Percentiles rank a stretch among this genome's conserved stretches.
These are phyloP conservation scores for Trachelus troglodyta DNA, from an alignment of 2,888 invertebrate species.

Conservation along the genomic window DNA sequence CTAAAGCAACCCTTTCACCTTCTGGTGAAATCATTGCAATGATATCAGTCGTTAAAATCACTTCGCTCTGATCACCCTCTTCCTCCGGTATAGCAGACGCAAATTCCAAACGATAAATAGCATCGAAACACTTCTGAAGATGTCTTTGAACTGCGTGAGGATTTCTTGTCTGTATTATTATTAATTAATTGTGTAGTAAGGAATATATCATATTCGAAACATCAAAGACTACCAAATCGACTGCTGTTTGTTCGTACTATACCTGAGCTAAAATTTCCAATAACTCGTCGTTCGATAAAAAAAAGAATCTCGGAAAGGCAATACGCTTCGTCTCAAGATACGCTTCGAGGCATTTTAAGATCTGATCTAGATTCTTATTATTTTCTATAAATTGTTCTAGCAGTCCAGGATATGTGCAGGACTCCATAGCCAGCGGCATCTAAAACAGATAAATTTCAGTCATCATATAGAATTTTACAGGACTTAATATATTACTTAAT, in stretches of 20 bases:
- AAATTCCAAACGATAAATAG: constrained; percentile 82
- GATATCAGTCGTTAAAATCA: constrained; percentile 83
- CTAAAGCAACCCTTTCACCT: constrained; percentile 82
- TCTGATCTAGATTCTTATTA: constrained; percentile 85
- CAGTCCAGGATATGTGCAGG: constrained; percentile 79
- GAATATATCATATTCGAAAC: not conserved
- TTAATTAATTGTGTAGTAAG: not conserved
- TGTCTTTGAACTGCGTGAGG: constrained; percentile 92
- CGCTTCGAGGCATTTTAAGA: constrained; percentile 90
- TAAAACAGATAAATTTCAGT: constrained; percentile 43
- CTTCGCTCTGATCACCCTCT: constrained; percentile 65
- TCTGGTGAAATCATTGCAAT: constrained; percentile 92
- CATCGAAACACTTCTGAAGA: constrained; percentile 90
- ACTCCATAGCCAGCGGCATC: constrained; percentile 84
- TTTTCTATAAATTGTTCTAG: constrained; percentile 77
- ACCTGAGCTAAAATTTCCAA: constrained; percentile 91
- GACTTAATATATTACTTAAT: not conserved
- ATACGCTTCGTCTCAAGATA: constrained; percentile 90
- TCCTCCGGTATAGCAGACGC: constrained; percentile 70
- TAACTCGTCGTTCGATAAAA: constrained; percentile 89
- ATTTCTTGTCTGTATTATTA: constrained; percentile 75
- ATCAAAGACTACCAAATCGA: not conserved
- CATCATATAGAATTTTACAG: not conserved
- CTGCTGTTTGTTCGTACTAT: constrained; percentile 20
- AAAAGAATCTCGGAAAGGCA: constrained; percentile 90